Evolutionary conservation across 2,113 vertebrate species (phyloP).

Genomic region (Lagenorhynchus albirostris): DNA sequence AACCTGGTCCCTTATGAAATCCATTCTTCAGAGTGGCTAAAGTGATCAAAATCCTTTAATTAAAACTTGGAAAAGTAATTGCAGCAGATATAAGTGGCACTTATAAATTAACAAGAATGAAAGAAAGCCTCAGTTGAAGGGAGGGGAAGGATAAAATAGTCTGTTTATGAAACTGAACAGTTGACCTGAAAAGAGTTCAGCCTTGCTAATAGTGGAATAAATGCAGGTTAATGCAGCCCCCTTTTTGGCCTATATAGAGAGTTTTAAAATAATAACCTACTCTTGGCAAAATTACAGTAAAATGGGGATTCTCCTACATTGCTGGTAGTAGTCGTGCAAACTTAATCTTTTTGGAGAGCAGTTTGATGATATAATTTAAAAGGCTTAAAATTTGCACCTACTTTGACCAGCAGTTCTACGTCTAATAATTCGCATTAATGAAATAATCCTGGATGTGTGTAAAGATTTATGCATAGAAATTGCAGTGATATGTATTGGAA

Average conservation of each 20-base stretch:
- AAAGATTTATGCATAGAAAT: background rate
- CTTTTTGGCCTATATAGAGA: background rate
- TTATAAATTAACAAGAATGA: background rate
- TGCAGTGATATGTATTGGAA: background rate
- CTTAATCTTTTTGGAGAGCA: background rate
- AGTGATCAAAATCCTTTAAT: background rate
- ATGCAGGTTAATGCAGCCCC: background rate
- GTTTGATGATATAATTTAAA: background rate
- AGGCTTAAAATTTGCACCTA: background rate
- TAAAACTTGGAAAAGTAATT: background rate
- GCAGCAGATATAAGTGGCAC: background rate
- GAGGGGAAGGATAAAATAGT: background rate
- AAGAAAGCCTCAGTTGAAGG: background rate
- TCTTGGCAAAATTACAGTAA: conserved; percentile 5
- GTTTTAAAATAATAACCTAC: background rate
- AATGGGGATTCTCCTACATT: background rate
- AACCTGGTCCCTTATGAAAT: background rate
- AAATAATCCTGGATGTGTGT: background rate
- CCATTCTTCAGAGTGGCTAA: background rate
- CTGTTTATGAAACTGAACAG: background rate
- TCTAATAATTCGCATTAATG: conserved; percentile 10
- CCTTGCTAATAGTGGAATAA: background rate
- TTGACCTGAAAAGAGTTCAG: background rate
- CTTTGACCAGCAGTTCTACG: background rate
- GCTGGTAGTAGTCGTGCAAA: background rate